A percentile compares a stretch with the other conserved stretches of the same genome.
Evolutionary conservation across 2,113 vertebrate genomes (phyloP).

Genomic region (Microtus pennsylvanicus): DNA sequence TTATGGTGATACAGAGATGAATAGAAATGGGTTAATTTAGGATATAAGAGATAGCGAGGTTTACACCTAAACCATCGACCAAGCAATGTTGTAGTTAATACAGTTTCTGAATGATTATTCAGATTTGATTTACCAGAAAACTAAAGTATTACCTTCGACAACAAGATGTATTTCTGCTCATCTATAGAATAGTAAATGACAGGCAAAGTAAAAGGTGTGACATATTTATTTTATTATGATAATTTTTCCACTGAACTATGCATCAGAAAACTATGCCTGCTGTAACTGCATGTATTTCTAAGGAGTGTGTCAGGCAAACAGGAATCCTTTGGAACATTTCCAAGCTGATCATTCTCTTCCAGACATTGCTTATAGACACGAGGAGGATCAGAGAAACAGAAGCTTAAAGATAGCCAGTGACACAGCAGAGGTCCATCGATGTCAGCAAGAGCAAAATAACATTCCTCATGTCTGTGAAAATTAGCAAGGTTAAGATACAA

Average conservation of each 20-base stretch:
- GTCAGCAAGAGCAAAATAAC: background rate
- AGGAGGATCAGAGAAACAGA: background rate
- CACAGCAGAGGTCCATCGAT: background rate
- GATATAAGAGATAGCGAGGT: too few species aligned
- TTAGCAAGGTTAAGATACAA: background rate
- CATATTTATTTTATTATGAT: background rate
- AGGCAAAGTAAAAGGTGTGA: accelerated
- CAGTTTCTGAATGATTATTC: too few species aligned
- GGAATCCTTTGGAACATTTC: background rate
- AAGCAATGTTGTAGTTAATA: too few species aligned
- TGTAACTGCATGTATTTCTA: accelerated
- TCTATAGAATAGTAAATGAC: background rate
- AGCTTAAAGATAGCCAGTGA: background rate
- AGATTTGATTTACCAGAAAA: too few species aligned
- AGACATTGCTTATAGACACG: background rate
- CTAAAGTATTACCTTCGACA: too few species aligned
- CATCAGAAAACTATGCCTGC: background rate
- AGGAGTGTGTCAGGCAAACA: background rate
- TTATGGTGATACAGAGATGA: too few species aligned
- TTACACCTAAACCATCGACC: too few species aligned
- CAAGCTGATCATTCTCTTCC: background rate
- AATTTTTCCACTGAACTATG: background rate
- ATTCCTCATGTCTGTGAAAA: background rate
- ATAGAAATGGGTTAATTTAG: too few species aligned
- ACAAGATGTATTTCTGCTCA: background rate